Percentiles rank a stretch among this genome's conserved stretches.
Conservation (phyloP, 2,113 vertebrate species). For the Alouatta palliata region DNA sequence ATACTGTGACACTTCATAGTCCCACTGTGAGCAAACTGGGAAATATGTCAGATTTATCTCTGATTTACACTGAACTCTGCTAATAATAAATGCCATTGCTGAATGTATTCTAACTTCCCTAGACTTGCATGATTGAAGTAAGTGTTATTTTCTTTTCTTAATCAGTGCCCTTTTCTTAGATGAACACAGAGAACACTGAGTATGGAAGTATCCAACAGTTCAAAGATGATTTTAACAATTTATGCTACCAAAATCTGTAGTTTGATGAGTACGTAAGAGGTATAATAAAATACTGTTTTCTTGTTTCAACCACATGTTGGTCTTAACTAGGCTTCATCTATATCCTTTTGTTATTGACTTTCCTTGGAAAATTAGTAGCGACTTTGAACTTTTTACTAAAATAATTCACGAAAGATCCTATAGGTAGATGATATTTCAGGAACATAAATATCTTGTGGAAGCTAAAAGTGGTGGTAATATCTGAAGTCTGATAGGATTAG, state of each 20-base stretch:
- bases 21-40: neutral
- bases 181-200: neutral
- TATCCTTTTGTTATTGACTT: neutral
- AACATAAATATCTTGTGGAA: neutral
- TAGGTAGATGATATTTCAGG: neutral
- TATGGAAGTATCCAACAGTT: neutral
- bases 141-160: constrained; percentile 47
- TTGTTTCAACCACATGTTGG: neutral
- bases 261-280: neutral
- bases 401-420: neutral
- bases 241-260: neutral
- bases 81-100: neutral
- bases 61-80: constrained; percentile 11
- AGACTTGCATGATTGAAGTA: constrained; percentile 31
- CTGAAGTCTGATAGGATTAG: neutral
- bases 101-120: constrained; percentile 38
- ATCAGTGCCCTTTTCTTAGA: neutral
- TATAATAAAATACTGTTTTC: constrained; percentile 4
- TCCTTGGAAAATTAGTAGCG: neutral
- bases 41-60: constrained; percentile 37
- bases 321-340: neutral
- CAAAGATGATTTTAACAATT: neutral
- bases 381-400: neutral
- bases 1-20: neutral
- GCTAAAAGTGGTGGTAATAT: neutral